Evolutionary conservation across 2,797 vertebrate genomes (phyloP).

Genomic region (Centropyge bicolor): DNA sequence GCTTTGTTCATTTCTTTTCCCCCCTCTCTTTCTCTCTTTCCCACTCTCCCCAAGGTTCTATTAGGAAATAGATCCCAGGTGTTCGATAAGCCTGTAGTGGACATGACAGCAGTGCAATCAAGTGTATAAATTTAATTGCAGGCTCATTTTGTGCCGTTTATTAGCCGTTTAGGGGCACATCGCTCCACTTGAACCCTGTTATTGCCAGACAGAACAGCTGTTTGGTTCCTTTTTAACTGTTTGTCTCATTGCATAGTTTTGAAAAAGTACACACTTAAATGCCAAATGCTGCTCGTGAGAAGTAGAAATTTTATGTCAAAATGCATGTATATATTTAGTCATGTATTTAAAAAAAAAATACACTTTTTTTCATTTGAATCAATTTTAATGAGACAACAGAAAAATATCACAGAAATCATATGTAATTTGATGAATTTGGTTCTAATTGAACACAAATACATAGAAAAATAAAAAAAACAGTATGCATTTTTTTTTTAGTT

Average conservation of each 20-base stretch:
- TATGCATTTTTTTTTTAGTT: not conserved
- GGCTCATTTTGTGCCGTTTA: slow-evolving; percentile 90
- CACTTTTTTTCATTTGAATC: slow-evolving; percentile 20
- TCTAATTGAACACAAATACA: slow-evolving; percentile 9
- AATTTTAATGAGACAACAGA: slow-evolving; percentile 5
- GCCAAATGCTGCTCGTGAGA: slow-evolving; percentile 65
- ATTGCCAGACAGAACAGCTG: slow-evolving; percentile 88
- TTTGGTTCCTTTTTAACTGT: slow-evolving; percentile 85
- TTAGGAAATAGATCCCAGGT: slow-evolving; percentile 90
- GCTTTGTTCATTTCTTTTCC: slow-evolving; percentile 76
- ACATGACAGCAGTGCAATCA: slow-evolving; percentile 91
- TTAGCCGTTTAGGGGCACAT: slow-evolving; percentile 89
- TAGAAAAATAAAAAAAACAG: not conserved
- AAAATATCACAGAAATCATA: slow-evolving; percentile 13
- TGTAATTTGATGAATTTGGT: slow-evolving; percentile 21
- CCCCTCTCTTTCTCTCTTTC: slow-evolving; percentile 63
- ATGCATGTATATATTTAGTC: slow-evolving; percentile 35
- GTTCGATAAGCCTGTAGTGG: slow-evolving; percentile 90
- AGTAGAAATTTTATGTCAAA: slow-evolving; percentile 46
- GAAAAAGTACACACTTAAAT: slow-evolving; percentile 73
- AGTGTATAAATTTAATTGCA: slow-evolving; percentile 92
- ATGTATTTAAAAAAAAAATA: slow-evolving; percentile 2
- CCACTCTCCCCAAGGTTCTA: slow-evolving; percentile 84
- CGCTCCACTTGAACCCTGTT: slow-evolving; percentile 89
- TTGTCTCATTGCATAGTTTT: slow-evolving; percentile 82